Conservation (phyloP, 1,140 invertebrate genomes). For the Penaeus japonicus region DNA sequence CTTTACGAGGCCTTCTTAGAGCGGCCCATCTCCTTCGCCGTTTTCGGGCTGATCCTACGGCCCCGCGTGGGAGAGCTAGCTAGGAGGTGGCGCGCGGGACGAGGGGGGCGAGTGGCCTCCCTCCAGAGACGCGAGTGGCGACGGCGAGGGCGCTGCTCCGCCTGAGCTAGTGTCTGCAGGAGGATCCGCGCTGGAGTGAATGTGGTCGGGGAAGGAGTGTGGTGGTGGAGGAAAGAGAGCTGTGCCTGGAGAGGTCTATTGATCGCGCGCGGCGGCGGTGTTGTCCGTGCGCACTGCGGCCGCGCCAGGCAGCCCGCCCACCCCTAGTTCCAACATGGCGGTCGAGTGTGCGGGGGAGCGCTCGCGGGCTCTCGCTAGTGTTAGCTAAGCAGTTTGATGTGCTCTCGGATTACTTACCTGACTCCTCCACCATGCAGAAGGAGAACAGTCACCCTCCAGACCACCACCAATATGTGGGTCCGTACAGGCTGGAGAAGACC, state of each 20-base stretch:
- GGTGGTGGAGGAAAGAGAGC: conserved; percentile 23
- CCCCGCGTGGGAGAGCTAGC: too few relatives aligned
- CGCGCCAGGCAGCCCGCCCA: conserved; percentile 51
- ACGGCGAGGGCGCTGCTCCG: not conserved
- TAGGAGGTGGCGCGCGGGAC: too few relatives aligned
- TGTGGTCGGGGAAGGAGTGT: conserved; percentile 21
- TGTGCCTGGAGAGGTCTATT: conserved; percentile 31
- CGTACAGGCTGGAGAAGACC: conserved; percentile 98
- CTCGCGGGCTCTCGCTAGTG: conserved; percentile 49
- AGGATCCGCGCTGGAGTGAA: conserved; percentile 19
- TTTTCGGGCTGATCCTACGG: too few relatives aligned
- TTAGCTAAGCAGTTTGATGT: conserved; percentile 54
- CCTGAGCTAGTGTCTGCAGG: not conserved
- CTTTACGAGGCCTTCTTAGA: too few relatives aligned
- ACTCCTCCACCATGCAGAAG: conserved; percentile 61
- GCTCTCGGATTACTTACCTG: conserved; percentile 51
- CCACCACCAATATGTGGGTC: conserved; percentile 88
- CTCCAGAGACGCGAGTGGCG: too few relatives aligned
- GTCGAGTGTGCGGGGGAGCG: conserved; percentile 44
- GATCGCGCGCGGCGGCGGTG: conserved; percentile 42
- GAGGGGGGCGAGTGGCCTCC: too few relatives aligned
- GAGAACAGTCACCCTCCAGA: conserved; percentile 62
- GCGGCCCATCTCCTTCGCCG: too few relatives aligned
- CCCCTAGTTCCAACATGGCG: conserved; percentile 58
- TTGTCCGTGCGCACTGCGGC: conserved; percentile 44